Evolutionary conservation across 2,113 vertebrate species (phyloP).

Genomic region (Boulengeromyrus knoepffleri): DNA sequence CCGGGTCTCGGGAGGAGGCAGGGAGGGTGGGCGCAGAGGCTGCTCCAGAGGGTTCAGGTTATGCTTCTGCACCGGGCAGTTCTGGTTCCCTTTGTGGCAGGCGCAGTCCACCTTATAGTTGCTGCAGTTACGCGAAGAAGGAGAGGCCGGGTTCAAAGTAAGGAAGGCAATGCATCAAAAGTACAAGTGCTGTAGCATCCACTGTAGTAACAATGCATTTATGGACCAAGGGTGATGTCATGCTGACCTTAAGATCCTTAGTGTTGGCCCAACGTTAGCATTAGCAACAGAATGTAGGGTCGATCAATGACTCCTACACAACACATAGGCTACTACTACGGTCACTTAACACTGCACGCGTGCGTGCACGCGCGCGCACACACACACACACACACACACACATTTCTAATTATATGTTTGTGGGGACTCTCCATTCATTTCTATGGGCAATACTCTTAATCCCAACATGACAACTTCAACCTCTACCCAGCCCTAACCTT

Average conservation of each 20-base stretch:
- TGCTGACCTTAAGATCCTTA: neutral
- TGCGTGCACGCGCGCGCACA: too few relatives aligned
- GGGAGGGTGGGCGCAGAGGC: slow-evolving; percentile 66
- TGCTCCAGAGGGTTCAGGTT: slow-evolving; percentile 77
- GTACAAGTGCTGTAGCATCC: neutral
- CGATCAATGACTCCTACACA: neutral
- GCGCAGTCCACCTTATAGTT: slow-evolving; percentile 99
- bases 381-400: too few relatives aligned
- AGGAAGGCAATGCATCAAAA: neutral
- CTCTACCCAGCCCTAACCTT: too few relatives aligned
- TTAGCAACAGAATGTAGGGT: neutral
- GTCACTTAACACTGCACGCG: neutral
- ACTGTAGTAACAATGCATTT: neutral
- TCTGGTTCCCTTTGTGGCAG: slow-evolving; percentile 94
- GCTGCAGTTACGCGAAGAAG: slow-evolving; percentile 51
- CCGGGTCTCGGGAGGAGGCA: slow-evolving; percentile 78
- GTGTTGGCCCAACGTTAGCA: neutral
- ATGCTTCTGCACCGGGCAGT: slow-evolving; percentile 96
- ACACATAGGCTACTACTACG: neutral
- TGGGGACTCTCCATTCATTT: too few relatives aligned
- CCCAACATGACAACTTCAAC: neutral
- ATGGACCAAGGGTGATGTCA: neutral
- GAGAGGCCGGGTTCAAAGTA: neutral
- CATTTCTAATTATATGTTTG: too few relatives aligned
- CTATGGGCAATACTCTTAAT: too few relatives aligned